Evolutionary conservation across 1,140 invertebrate species (phyloP).

Genomic region (Diorhabda sublineata): DNA sequence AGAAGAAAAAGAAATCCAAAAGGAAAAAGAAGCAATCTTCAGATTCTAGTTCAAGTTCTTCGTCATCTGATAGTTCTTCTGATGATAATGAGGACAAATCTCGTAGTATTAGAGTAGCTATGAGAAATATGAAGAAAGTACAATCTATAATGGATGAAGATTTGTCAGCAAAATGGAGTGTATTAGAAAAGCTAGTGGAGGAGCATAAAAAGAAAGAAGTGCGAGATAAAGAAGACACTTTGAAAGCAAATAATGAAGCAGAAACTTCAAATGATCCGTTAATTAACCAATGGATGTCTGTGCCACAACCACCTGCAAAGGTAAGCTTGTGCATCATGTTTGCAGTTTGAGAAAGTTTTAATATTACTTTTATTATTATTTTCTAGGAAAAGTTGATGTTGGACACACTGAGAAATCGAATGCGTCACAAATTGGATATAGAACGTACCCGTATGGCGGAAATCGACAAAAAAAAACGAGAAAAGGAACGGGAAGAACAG

Average conservation of each 20-base stretch:
- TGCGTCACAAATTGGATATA: constrained; percentile 46
- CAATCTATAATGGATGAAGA: constrained; percentile 51
- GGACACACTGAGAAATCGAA: constrained; percentile 55
- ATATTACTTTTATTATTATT: not conserved
- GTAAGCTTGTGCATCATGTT: not conserved
- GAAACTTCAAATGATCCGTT: constrained; percentile 49
- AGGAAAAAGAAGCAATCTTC: constrained; percentile 41
- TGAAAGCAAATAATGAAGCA: constrained; percentile 24
- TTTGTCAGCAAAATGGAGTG: constrained; percentile 42
- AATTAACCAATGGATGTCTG: constrained; percentile 59
- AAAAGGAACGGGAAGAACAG: constrained; percentile 13
- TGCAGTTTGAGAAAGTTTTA: not conserved
- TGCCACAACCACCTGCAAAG: constrained; percentile 53
- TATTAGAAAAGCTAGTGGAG: constrained; percentile 48
- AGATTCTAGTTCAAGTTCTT: constrained; percentile 48
- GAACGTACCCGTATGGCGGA: constrained; percentile 53
- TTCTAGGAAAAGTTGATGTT: constrained; percentile 52
- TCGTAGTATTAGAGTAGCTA: constrained; percentile 62
- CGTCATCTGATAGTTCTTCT: constrained; percentile 51
- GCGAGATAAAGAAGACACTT: constrained; percentile 26
- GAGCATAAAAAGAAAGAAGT: constrained; percentile 47
- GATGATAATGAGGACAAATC: constrained; percentile 53
- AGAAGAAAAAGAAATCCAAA: constrained; percentile 41
- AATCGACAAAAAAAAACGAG: constrained; percentile 32
- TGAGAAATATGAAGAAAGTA: constrained; percentile 59